Evolutionary conservation across 92 coral and sea anemone species (phyloP).

Genomic region (Palythoa grandis): DNA sequence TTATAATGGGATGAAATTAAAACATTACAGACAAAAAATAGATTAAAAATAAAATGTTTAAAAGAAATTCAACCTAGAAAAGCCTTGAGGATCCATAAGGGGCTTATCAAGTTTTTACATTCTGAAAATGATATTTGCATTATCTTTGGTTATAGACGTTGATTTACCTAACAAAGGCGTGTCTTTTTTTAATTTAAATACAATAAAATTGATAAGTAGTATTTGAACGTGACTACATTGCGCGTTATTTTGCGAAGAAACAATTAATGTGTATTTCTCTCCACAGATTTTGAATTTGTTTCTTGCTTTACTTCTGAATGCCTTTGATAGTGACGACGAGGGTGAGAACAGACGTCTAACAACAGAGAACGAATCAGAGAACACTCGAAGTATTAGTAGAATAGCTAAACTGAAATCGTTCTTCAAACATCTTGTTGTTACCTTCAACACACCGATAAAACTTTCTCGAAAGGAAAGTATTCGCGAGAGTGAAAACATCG

Average conservation of each 20-base stretch:
- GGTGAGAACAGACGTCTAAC: conserved; percentile 32
- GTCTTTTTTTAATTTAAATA: no score
- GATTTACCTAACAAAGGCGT: no score
- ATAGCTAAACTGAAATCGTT: conserved; percentile 6
- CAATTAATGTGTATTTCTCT: neutral
- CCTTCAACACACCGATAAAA: conserved; percentile 33
- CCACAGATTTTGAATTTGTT: conserved; percentile 75
- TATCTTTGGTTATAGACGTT: no score
- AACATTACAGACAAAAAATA: no score
- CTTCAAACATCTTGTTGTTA: conserved; percentile 21
- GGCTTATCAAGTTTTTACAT: no score
- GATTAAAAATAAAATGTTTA: no score
- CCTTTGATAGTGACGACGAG: conserved; percentile 72
- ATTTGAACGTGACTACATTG: no score
- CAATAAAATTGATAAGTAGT: no score
- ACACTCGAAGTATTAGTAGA: neutral
- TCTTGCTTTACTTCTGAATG: conserved; percentile 78
- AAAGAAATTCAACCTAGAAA: no score
- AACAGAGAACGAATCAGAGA: conserved; percentile 41
- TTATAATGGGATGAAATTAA: no score
- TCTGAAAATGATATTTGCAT: no score
- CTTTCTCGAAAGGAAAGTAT: neutral
- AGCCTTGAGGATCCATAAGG: no score
- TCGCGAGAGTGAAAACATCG: neutral
- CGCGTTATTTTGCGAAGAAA: neutral